Conservation (phyloP, 2,888 invertebrate species). For the Exephanes ischioxanthus region DNA sequence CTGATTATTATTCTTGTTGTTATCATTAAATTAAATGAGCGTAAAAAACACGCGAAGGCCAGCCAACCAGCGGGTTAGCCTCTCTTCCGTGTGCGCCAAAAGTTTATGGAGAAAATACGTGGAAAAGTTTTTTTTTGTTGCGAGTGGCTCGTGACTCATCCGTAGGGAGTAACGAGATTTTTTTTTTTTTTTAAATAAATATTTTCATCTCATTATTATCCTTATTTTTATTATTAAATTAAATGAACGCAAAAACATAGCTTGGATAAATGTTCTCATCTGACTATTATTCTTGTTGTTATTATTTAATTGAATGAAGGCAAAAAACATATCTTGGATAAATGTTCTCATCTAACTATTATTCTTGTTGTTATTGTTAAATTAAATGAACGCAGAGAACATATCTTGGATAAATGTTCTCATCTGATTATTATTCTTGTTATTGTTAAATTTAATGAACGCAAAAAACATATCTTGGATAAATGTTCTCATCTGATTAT, state of each 20-base stretch:
- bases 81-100: constrained; percentile 17
- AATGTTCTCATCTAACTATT: constrained; percentile 17
- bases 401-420: no score
- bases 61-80: not conserved
- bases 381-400: constrained; percentile 21
- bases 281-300: constrained; percentile 2
- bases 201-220: constrained; percentile 21
- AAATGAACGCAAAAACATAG: constrained; percentile 5
- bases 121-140: not conserved
- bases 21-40: constrained; percentile 39
- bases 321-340: no score
- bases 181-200: no score
- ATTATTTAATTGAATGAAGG: constrained; percentile 34
- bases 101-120: constrained; percentile 27
- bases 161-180: no score
- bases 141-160: no score
- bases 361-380: constrained; percentile 14
- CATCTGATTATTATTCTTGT: constrained; percentile 8
- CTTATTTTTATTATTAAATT: constrained; percentile 20
- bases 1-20: constrained; percentile 19
- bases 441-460: constrained; percentile 34
- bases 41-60: constrained; percentile 38
- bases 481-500: constrained; percentile 26
- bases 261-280: constrained; percentile 1
- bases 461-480: not conserved